Percentiles rank a stretch among this genome's conserved stretches.
These are phyloP conservation scores for Corapipo altera DNA, from an alignment of 2,113 vertebrate species.

Conservation along the genomic window DNA sequence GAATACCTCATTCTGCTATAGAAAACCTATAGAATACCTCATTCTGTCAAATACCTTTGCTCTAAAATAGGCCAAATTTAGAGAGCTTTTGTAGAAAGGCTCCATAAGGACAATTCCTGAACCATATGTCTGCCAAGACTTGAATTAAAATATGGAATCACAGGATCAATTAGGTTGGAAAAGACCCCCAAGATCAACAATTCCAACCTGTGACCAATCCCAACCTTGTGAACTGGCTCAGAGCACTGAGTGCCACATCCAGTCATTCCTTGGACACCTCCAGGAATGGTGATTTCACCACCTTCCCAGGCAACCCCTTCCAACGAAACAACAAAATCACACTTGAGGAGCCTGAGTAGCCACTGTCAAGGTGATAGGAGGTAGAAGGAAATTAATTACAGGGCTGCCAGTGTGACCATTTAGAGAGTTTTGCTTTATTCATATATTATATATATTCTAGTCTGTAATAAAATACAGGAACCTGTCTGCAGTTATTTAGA, in stretches of 20 bases:
- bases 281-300: background rate
- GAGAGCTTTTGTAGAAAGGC: background rate
- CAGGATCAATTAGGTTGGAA: background rate
- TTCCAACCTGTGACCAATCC: background rate
- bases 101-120: background rate
- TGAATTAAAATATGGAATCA: background rate
- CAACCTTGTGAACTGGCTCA: background rate
- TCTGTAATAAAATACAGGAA: background rate
- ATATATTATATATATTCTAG: background rate
- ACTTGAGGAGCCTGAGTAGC: background rate
- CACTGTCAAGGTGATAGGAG: background rate
- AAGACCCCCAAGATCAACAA: background rate
- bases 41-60: background rate
- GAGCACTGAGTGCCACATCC: background rate
- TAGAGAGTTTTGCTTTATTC: background rate
- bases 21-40: background rate
- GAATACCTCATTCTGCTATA: background rate
- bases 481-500: background rate
- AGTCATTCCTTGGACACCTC: background rate
- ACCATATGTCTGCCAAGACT: background rate
- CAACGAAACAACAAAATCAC: rapidly evolving
- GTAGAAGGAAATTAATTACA: background rate
- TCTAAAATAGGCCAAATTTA: background rate
- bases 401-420: background rate
- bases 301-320: background rate